Percentiles rank a stretch among this genome's conserved stretches.
These are phyloP conservation scores for Xestoiulus laeticollis DNA, from an alignment of 2,888 invertebrate genomes.

Conservation along the genomic window DNA sequence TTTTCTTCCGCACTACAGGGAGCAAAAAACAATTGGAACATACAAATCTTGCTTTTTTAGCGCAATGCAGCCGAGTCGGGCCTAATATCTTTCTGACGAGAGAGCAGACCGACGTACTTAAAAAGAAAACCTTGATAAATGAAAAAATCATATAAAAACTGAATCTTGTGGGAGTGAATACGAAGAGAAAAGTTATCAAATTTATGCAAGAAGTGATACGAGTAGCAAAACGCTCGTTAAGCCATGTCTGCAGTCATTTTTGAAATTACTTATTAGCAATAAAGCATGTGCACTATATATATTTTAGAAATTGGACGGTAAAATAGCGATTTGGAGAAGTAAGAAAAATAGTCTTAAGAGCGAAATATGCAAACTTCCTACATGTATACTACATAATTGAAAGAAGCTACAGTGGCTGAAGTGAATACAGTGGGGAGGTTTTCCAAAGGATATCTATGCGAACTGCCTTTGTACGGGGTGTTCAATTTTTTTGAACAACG, in stretches of 20 bases:
- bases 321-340: not conserved
- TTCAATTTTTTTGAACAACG: no score
- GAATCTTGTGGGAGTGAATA: not conserved
- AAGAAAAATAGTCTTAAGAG: no score
- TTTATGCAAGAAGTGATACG: not conserved
- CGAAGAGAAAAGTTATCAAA: not conserved
- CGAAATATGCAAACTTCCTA: no score
- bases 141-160: not conserved
- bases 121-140: not conserved
- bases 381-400: no score
- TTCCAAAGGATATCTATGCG: no score
- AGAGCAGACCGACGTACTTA: constrained; percentile 9
- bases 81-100: not conserved
- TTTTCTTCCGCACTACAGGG: not conserved
- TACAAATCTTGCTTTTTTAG: constrained; percentile 9
- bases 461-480: no score
- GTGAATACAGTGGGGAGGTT: no score
- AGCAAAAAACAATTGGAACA: constrained; percentile 9
- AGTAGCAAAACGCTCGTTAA: not conserved
- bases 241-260: not conserved
- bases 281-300: no score
- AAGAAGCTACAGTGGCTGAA: no score
- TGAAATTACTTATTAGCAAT: not conserved
- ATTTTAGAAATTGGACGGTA: not conserved
- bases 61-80: not conserved